Evolutionary conservation across 2,888 invertebrate species (phyloP).

Genomic region (Ischnus inquisitorius): DNA sequence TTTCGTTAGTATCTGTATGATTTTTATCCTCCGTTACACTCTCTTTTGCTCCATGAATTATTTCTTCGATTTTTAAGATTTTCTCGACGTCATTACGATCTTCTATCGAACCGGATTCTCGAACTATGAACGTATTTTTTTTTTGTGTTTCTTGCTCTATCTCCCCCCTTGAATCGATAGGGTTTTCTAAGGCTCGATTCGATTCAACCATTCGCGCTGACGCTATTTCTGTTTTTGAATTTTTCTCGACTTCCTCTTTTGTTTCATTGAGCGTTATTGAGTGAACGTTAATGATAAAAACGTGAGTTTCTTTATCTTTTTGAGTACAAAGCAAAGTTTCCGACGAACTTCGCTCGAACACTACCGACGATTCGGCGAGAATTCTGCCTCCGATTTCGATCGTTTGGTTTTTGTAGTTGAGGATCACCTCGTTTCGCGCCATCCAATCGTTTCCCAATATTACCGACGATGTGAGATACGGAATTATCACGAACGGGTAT

Average conservation of each 20-base stretch:
- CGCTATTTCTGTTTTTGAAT: no score
- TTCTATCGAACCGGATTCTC: background rate
- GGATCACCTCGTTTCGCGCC: constrained; percentile 22
- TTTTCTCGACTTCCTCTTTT: background rate
- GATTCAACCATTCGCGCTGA: background rate
- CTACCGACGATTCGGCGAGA: constrained; percentile 9
- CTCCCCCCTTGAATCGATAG: background rate
- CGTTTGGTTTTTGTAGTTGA: constrained; percentile 30
- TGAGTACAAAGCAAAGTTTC: constrained; percentile 40
- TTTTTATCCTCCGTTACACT: background rate
- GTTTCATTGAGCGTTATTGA: background rate
- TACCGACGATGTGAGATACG: constrained; percentile 30
- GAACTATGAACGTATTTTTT: background rate
- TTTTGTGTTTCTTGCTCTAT: background rate
- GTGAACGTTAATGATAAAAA: constrained; percentile 25
- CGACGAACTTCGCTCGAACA: constrained; percentile 44
- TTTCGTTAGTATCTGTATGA: background rate
- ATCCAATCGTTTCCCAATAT: constrained; percentile 55
- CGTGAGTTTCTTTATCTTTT: constrained; percentile 20
- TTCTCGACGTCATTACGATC: background rate
- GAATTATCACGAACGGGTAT: constrained; percentile 31
- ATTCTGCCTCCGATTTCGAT: constrained; percentile 20
- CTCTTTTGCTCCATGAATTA: background rate
- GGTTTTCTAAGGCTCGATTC: background rate
- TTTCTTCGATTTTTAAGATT: background rate